Percentiles rank a stretch among this genome's conserved stretches.
phyloP scores from a whole-genome alignment of 2,888 invertebrate genomes.

The Drosophila acutilabella region DNA sequence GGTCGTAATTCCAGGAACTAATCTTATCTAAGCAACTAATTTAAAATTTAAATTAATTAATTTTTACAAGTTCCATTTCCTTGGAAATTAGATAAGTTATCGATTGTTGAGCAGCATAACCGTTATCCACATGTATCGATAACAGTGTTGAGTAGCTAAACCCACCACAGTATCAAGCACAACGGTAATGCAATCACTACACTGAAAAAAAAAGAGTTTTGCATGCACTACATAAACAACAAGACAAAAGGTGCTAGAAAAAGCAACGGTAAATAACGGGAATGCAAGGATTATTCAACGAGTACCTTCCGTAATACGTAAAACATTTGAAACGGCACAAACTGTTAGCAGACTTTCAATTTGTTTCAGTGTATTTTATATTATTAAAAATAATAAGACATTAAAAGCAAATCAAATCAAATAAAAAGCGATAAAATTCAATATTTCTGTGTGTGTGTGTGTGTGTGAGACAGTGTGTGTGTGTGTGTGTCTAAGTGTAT shows the following conservation, averaged over 20 bases:
- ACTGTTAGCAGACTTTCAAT: conserved; percentile 39
- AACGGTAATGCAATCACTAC: background rate
- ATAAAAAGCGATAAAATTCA: conserved; percentile 1
- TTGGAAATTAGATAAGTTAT: too few relatives aligned
- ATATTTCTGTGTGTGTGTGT: conserved; percentile 26
- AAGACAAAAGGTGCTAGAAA: conserved; percentile 14
- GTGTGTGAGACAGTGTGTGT: conserved; percentile 31
- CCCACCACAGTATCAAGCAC: background rate
- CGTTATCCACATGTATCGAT: too few relatives aligned
- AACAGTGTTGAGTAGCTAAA: background rate
- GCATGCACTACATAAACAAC: conserved; percentile 19
- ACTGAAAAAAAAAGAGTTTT: conserved; percentile 1
- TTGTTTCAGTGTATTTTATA: conserved; percentile 40
- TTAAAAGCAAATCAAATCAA: conserved; percentile 51
- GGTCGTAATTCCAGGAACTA: background rate
- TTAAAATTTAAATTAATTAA: too few relatives aligned
- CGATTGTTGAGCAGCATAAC: too few relatives aligned
- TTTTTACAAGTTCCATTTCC: too few relatives aligned
- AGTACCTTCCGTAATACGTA: conserved; percentile 52
- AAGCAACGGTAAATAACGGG: conserved; percentile 11
- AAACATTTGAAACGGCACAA: conserved; percentile 46
- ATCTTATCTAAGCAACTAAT: background rate
- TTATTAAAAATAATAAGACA: conserved; percentile 49
- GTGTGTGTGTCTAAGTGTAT: conserved; percentile 36
- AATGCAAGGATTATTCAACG: conserved; percentile 44